Evolutionary conservation across 2,113 vertebrate genomes (phyloP).

Genomic region (Diadophis punctatus): DNA sequence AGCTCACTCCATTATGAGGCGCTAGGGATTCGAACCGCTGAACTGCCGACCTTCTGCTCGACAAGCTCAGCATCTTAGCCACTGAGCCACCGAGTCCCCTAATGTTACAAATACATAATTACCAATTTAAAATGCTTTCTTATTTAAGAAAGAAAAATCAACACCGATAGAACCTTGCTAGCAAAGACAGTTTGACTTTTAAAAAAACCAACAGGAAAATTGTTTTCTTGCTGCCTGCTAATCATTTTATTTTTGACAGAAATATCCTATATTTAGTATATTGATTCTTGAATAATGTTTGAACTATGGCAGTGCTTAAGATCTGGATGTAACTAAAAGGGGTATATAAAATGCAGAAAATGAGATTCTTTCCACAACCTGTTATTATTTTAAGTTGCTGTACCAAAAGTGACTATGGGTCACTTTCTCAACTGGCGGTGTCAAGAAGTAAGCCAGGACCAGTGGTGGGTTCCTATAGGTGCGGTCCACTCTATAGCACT

Average conservation of each 20-base stretch:
- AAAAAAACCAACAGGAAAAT: constrained; percentile 8
- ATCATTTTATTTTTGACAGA: neutral
- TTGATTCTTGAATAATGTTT: constrained; percentile 11
- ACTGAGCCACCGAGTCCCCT: too few relatives aligned
- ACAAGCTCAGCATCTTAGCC: too few relatives aligned
- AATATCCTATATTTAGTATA: fast-evolving
- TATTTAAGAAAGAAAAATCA: neutral
- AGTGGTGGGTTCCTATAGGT: too few relatives aligned
- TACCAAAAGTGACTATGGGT: neutral
- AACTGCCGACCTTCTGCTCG: too few relatives aligned
- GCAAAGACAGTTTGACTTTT: neutral
- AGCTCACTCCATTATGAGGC: too few relatives aligned
- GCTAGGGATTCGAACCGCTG: too few relatives aligned
- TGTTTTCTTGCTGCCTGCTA: constrained; percentile 16
- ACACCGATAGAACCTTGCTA: neutral
- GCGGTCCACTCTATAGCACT: too few relatives aligned
- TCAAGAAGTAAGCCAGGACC: neutral
- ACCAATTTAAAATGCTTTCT: neutral
- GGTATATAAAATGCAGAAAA: neutral
- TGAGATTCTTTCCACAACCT: neutral
- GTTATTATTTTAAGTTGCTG: neutral
- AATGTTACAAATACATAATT: constrained; percentile 15
- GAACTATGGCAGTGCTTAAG: neutral
- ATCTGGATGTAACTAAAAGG: neutral
- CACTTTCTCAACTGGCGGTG: neutral